Percentiles rank a stretch among this genome's conserved stretches.
Evolutionary conservation across 2,888 invertebrate species (phyloP).

Genomic region (Cetonia aurata): DNA sequence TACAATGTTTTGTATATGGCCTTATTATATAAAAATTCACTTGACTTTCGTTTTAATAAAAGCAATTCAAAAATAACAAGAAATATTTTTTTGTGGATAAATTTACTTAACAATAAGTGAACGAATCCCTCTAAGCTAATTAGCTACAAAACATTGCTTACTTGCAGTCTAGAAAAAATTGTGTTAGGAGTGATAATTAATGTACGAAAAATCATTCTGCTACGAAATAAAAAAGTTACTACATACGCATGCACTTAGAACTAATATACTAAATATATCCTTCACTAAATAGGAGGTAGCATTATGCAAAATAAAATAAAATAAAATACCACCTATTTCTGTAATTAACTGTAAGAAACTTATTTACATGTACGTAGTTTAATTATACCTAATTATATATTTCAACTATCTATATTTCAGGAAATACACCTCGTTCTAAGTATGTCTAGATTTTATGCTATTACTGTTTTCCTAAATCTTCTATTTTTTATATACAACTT

Average conservation of each 20-base stretch:
- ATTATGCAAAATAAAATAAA: constrained; percentile 45
- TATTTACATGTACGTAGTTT: constrained; percentile 33
- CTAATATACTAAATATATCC: neutral
- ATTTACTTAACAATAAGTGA: no score
- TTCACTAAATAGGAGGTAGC: constrained; percentile 30
- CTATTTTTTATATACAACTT: constrained; percentile 16
- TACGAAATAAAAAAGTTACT: constrained; percentile 8
- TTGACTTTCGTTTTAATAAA: no score
- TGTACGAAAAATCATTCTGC: constrained; percentile 2
- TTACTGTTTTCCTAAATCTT: neutral
- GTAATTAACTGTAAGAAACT: constrained; percentile 51
- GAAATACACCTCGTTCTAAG: constrained; percentile 12
- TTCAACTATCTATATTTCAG: constrained; percentile 8
- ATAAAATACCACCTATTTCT: constrained; percentile 52
- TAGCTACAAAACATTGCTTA: constrained; percentile 31
- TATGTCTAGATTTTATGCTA: neutral
- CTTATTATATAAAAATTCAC: no score
- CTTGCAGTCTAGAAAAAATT: constrained; percentile 5
- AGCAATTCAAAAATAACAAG: no score
- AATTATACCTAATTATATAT: constrained; percentile 11
- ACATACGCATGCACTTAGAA: constrained; percentile 28
- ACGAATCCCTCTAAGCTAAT: no score
- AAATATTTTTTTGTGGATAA: no score
- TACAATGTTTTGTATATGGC: constrained; percentile 9
- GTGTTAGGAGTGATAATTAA: neutral